These are phyloP conservation scores for Podotricha telesiphe DNA, from an alignment of 2,888 invertebrate genomes.

Conservation along the genomic window DNA sequence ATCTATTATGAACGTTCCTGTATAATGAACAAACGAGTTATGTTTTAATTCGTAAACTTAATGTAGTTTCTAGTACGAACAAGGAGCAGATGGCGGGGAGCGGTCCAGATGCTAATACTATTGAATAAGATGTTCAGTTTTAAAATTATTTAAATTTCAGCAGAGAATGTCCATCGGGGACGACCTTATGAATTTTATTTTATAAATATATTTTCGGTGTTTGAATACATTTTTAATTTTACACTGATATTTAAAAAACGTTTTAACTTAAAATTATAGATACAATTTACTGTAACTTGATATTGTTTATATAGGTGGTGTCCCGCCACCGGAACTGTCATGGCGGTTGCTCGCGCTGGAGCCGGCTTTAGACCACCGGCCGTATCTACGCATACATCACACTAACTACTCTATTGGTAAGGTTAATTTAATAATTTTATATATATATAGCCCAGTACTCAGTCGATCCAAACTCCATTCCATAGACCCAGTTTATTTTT, in stretches of 20 bases:
- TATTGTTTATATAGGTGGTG: constrained; percentile 82
- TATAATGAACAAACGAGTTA: background rate
- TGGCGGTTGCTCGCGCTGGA: constrained; percentile 81
- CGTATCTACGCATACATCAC: constrained; percentile 80
- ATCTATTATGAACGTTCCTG: no score
- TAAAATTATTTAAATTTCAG: background rate
- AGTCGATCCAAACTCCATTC: no score
- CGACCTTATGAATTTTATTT: background rate
- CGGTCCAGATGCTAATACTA: constrained; percentile 21
- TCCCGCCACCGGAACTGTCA: constrained; percentile 84
- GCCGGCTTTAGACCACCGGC: constrained; percentile 80
- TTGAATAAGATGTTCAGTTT: constrained; percentile 19
- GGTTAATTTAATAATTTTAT: constrained; percentile 14
- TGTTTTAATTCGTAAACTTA: constrained; percentile 7
- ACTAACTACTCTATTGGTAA: constrained; percentile 78
- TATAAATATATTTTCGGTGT: background rate
- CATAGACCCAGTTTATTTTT: no score
- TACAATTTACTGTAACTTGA: no score
- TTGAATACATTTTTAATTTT: background rate
- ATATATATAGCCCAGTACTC: no score
- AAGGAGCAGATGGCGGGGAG: constrained; percentile 18
- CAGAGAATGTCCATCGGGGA: background rate
- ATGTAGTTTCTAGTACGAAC: constrained; percentile 5
- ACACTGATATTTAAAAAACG: no score
- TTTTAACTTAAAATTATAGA: no score